A percentile compares a stretch with the other conserved stretches of the same genome.
These are phyloP conservation scores for Zoanthus gigantus DNA, from an alignment of 92 coral and sea anemone genomes.

Conservation along the genomic window DNA sequence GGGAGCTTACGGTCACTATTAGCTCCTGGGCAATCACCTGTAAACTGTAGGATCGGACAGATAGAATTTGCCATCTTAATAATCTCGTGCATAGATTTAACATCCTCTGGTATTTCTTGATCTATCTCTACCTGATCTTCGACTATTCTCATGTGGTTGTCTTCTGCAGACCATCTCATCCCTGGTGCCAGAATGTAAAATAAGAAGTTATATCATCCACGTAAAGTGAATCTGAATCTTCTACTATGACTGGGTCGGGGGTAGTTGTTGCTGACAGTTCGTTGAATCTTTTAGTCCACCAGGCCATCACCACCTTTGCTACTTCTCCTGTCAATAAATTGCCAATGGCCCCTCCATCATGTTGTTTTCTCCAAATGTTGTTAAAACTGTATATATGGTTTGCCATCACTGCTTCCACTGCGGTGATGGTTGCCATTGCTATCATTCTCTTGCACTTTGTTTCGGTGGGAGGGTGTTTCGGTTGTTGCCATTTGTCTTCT, in stretches of 20 bases:
- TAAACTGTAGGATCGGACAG: neutral
- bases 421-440: too few species aligned
- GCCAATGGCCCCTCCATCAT: too few species aligned
- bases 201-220: constrained; percentile 20
- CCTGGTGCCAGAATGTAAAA: constrained; percentile 16
- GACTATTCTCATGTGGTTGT: constrained; percentile 12
- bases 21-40: neutral
- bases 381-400: too few species aligned
- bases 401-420: too few species aligned
- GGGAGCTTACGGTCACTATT: neutral
- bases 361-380: too few species aligned
- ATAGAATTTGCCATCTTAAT: neutral
- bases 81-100: neutral
- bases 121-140: constrained; percentile 6
- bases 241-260: neutral
- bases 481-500: too few species aligned
- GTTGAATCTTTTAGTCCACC: neutral
- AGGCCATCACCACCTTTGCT: too few species aligned
- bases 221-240: neutral
- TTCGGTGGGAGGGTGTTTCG: too few species aligned
- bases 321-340: too few species aligned
- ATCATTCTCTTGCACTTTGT: too few species aligned
- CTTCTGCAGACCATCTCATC: constrained; percentile 11
- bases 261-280: too few species aligned
- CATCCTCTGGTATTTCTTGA: constrained; percentile 12